Conservation (phyloP, 2,113 vertebrate species). For the Pithys albifrons region DNA sequence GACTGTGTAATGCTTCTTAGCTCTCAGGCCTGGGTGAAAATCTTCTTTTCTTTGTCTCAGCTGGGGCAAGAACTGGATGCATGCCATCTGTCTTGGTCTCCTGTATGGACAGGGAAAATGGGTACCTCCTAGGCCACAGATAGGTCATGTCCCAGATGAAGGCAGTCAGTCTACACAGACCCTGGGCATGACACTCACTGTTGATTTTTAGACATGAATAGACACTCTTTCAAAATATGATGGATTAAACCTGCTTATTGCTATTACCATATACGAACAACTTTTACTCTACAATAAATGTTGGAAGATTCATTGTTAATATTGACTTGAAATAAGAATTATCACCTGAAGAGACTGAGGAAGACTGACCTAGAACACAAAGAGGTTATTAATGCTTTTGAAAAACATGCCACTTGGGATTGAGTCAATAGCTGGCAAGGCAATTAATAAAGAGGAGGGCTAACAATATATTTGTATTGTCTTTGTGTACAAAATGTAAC, state of each 20-base stretch:
- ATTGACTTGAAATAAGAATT: constrained; percentile 20
- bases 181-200: background rate
- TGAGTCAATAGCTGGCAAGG: constrained; percentile 33
- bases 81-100: background rate
- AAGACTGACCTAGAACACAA: constrained; percentile 46
- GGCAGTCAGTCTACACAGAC: background rate
- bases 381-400: constrained; percentile 57
- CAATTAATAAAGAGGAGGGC: constrained; percentile 54
- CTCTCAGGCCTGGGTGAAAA: background rate
- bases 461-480: constrained; percentile 57
- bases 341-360: constrained; percentile 23
- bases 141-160: background rate
- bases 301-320: background rate
- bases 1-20: background rate
- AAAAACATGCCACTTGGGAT: constrained; percentile 30
- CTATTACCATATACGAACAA: background rate
- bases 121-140: background rate
- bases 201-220: background rate
- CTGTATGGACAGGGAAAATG: background rate
- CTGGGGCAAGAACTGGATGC: background rate
- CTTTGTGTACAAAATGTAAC: constrained; percentile 41
- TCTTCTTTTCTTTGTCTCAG: background rate
- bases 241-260: background rate
- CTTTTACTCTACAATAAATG: background rate
- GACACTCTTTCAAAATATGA: background rate